A percentile compares a stretch with the other conserved stretches of the same genome.
These are phyloP conservation scores for Mythimna pallens DNA, from an alignment of 2,888 invertebrate species.

Conservation along the genomic window DNA sequence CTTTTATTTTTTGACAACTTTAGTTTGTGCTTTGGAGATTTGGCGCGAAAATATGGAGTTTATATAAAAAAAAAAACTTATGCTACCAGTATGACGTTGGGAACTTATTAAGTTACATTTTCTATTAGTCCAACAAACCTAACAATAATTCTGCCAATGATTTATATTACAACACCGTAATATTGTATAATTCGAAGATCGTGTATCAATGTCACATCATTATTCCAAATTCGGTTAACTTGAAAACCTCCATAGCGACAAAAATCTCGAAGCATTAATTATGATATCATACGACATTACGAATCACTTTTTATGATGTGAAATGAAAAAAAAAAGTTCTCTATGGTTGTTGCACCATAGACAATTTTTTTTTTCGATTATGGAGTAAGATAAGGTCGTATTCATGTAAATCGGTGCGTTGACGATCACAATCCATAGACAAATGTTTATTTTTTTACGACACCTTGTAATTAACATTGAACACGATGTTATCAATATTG, in stretches of 20 bases:
- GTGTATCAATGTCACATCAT: not conserved
- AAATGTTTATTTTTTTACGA: slow-evolving; percentile 53
- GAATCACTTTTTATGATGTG: not conserved
- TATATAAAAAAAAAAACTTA: not conserved
- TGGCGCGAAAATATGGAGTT: not conserved
- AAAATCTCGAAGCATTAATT: not conserved
- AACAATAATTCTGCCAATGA: not conserved
- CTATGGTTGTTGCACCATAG: slow-evolving; percentile 12
- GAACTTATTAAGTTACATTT: not conserved
- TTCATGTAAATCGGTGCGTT: slow-evolving; percentile 52
- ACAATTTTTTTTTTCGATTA: slow-evolving; percentile 1
- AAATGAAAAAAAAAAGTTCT: slow-evolving; percentile 10
- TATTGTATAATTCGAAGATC: not conserved
- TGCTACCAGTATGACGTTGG: not conserved
- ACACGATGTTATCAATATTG: slow-evolving; percentile 47
- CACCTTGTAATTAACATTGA: slow-evolving; percentile 50
- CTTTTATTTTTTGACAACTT: no score
- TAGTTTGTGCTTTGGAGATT: not conserved
- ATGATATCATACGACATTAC: not conserved
- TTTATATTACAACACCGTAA: not conserved
- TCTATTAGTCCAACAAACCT: not conserved
- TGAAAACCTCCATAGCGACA: not conserved
- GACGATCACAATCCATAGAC: slow-evolving; percentile 52
- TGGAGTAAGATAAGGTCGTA: slow-evolving; percentile 18
- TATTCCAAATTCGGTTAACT: slow-evolving; percentile 13